Conservation (phyloP, 1,140 invertebrate genomes). For the Camponotus vicinus region DNA sequence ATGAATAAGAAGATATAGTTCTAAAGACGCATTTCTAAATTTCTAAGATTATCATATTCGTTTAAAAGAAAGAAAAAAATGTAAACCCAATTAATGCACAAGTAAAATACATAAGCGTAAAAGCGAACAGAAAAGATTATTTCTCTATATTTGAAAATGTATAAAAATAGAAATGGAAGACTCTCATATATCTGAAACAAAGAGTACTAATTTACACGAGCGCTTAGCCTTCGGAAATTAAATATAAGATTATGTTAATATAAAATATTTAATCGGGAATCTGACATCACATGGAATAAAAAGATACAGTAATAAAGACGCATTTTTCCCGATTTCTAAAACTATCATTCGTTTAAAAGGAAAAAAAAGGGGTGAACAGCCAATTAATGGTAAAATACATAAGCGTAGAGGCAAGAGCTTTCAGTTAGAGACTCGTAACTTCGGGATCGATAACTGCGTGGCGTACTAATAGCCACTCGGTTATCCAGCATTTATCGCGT, state of each 20-base stretch:
- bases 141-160: neutral
- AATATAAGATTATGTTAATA: neutral
- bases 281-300: neutral
- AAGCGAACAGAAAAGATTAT: neutral
- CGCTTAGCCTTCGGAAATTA: neutral
- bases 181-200: no score
- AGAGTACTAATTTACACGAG: neutral
- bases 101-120: no score
- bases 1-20: no score
- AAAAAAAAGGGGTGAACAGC: neutral
- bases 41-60: no score
- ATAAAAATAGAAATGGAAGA: neutral
- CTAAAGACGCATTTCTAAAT: no score
- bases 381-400: slow-evolving; percentile 20
- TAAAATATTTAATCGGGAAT: neutral
- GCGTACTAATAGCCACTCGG: slow-evolving; percentile 19
- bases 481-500: slow-evolving; percentile 50
- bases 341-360: neutral
- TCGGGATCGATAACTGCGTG: slow-evolving; percentile 8
- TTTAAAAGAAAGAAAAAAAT: no score
- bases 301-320: neutral
- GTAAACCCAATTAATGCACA: no score
- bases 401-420: slow-evolving; percentile 12
- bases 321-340: neutral
- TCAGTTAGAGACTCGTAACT: slow-evolving; percentile 17